Evolutionary conservation across 2,797 vertebrate species (phyloP).

Genomic region (Acipenser oxyrinchus): DNA sequence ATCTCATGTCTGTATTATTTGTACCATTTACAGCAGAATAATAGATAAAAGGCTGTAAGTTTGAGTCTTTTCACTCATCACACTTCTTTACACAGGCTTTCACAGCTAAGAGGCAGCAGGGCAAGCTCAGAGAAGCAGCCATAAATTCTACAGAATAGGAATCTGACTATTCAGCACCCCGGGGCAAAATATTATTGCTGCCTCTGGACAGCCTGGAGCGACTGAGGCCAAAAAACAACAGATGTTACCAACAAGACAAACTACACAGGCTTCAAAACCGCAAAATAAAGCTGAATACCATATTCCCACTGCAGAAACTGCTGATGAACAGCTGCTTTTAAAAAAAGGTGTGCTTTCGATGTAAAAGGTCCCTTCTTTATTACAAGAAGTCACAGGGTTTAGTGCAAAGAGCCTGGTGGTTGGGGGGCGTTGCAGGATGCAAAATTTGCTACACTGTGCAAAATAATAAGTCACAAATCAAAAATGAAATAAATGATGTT

Average conservation of each 20-base stretch:
- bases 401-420: not conserved
- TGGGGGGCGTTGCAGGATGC: not conserved
- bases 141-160: too few species aligned
- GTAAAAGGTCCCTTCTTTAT: not conserved
- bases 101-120: not conserved
- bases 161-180: not conserved
- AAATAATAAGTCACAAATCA: not conserved
- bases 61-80: not conserved
- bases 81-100: not conserved
- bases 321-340: not conserved
- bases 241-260: not conserved
- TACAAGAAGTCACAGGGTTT: not conserved
- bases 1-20: not conserved
- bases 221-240: not conserved
- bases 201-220: not conserved
- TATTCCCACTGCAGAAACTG: not conserved
- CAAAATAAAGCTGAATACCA: not conserved
- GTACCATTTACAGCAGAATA: not conserved
- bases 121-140: not conserved
- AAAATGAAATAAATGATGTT: too few species aligned
- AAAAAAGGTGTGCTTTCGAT: not conserved
- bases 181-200: not conserved
- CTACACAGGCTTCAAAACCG: not conserved
- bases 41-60: not conserved
- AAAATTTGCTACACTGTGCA: not conserved